These are phyloP conservation scores for Tetheella fluctuosa DNA, from an alignment of 2,888 invertebrate genomes.

Conservation along the genomic window DNA sequence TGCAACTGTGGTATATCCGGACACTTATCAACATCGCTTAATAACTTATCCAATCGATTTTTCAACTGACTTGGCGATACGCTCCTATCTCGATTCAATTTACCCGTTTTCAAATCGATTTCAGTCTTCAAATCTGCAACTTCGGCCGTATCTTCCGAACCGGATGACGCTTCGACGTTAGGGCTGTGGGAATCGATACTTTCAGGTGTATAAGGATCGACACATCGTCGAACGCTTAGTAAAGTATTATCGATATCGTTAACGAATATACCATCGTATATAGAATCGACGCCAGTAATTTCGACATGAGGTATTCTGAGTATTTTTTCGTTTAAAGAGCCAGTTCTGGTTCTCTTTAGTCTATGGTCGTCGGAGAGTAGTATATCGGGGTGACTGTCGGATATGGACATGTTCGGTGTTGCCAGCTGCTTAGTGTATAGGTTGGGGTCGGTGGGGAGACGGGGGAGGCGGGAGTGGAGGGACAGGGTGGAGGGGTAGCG, in stretches of 20 bases:
- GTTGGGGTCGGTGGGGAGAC: slow-evolving; percentile 63
- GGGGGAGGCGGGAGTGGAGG: slow-evolving; percentile 35
- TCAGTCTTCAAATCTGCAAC: slow-evolving; percentile 54
- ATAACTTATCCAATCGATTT: slow-evolving; percentile 81
- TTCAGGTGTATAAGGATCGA: slow-evolving; percentile 93
- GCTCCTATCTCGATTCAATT: slow-evolving; percentile 63
- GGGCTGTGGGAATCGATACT: slow-evolving; percentile 91
- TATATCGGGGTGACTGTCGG: slow-evolving; percentile 38
- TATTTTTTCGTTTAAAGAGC: slow-evolving; percentile 66
- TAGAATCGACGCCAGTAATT: slow-evolving; percentile 78
- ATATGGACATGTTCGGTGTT: slow-evolving; percentile 20
- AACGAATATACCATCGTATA: slow-evolving; percentile 73
- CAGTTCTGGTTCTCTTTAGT: slow-evolving; percentile 57
- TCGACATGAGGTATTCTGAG: slow-evolving; percentile 75
- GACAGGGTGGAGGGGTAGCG: slow-evolving; percentile 41
- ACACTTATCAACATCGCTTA: slow-evolving; percentile 53
- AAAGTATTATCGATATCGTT: slow-evolving; percentile 82
- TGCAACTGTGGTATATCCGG: slow-evolving; percentile 54
- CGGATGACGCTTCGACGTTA: slow-evolving; percentile 70
- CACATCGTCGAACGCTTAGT: slow-evolving; percentile 64
- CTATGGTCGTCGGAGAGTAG: slow-evolving; percentile 43
- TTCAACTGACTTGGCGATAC: slow-evolving; percentile 87
- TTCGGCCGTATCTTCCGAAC: slow-evolving; percentile 60
- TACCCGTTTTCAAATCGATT: slow-evolving; percentile 52
- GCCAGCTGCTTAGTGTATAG: slow-evolving; percentile 44